Conservation (phyloP, 1,140 invertebrate genomes). For the Heliothis virescens region DNA sequence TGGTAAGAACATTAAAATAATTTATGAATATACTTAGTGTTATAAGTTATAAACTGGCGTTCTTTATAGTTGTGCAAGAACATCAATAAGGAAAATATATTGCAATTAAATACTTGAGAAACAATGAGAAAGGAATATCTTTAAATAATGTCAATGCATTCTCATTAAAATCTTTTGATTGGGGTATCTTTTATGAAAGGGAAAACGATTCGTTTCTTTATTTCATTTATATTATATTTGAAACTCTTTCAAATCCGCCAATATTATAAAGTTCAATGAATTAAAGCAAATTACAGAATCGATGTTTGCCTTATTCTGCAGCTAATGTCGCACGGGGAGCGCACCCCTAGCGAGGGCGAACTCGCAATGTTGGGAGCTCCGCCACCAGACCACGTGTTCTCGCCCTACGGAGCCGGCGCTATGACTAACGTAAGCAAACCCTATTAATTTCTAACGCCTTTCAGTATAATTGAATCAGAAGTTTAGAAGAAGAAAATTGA, state of each 20-base stretch:
- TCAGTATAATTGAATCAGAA: neutral
- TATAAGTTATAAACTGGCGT: neutral
- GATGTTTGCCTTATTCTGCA: slow-evolving; percentile 53
- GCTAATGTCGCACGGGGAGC: slow-evolving; percentile 87
- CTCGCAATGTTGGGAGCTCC: slow-evolving; percentile 80
- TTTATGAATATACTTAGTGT: neutral
- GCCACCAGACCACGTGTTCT: slow-evolving; percentile 81
- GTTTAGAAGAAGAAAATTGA: neutral
- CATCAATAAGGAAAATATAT: neutral
- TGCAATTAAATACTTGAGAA: no score
- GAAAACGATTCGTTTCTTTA: no score
- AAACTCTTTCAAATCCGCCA: no score
- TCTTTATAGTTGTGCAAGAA: neutral
- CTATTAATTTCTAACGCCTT: slow-evolving; percentile 5
- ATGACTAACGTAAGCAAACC: slow-evolving; percentile 85
- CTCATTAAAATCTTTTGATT: no score
- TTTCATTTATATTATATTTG: no score
- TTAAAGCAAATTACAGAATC: no score
- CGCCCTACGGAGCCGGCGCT: slow-evolving; percentile 84
- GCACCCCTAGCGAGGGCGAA: slow-evolving; percentile 83
- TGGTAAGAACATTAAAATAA: slow-evolving; percentile 70
- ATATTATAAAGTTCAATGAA: no score
- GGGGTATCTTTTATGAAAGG: no score
- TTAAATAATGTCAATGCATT: no score
- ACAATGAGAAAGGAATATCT: no score